These are phyloP conservation scores for Leucania comma DNA, from an alignment of 2,888 invertebrate genomes.

Conservation along the genomic window DNA sequence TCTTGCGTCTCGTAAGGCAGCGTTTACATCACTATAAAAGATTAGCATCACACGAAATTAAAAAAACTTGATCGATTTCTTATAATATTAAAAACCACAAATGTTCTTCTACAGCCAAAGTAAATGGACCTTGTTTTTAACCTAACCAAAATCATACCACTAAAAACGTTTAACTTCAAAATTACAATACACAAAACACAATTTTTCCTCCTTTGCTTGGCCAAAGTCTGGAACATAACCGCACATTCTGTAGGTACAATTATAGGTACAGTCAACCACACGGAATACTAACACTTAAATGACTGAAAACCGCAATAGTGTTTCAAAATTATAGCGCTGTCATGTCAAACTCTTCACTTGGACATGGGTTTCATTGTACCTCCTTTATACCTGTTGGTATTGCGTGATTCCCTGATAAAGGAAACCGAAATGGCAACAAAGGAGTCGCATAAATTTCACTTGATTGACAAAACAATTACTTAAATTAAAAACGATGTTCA, in stretches of 20 bases:
- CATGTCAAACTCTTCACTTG: constrained; percentile 2
- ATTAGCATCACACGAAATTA: too few relatives aligned
- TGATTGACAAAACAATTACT: constrained; percentile 81
- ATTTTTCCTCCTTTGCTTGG: constrained; percentile 9
- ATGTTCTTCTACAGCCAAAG: too few relatives aligned
- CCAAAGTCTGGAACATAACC: constrained; percentile 8
- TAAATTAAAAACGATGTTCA: constrained; percentile 76
- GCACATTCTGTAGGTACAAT: constrained; percentile 7
- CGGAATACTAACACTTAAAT: neutral
- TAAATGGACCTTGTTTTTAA: constrained; percentile 2
- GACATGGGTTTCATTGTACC: constrained; percentile 13
- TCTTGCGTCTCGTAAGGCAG: too few relatives aligned
- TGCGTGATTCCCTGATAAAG: constrained; percentile 64
- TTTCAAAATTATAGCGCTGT: neutral
- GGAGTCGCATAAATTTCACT: constrained; percentile 67
- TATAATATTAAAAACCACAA: constrained; percentile 4
- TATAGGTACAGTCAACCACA: constrained; percentile 27
- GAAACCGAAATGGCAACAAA: constrained; percentile 65
- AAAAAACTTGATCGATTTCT: neutral
- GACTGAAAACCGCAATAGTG: constrained; percentile 1
- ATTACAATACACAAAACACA: constrained; percentile 10
- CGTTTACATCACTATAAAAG: too few relatives aligned
- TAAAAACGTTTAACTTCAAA: constrained; percentile 6
- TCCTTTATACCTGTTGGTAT: constrained; percentile 40
- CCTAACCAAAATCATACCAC: constrained; percentile 11